These are phyloP conservation scores for Corythornis madagascariensis DNA, from an alignment of 2,113 vertebrate species.

Conservation along the genomic window DNA sequence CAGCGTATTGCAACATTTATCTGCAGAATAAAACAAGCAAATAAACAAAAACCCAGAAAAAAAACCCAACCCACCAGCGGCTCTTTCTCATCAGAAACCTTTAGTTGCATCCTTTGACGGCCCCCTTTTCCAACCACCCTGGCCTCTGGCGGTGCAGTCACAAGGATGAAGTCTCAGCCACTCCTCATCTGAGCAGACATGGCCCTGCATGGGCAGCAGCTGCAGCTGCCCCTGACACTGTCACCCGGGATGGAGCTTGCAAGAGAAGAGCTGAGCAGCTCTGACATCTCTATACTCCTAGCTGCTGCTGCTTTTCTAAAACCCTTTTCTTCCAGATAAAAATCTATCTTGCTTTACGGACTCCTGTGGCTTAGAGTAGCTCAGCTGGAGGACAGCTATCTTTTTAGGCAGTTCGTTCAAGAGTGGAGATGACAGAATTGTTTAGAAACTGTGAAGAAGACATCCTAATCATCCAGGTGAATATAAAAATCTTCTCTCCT, in stretches of 20 bases:
- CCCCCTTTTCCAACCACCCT: neutral
- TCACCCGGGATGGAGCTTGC: fast-evolving
- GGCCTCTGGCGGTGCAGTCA: neutral
- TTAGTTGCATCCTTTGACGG: neutral
- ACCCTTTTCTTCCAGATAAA: neutral
- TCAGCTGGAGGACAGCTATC: neutral
- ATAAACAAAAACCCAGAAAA: no score
- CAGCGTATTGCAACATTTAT: neutral
- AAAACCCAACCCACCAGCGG: neutral
- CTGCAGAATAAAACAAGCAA: neutral
- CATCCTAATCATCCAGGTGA: neutral
- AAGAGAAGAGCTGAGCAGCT: fast-evolving
- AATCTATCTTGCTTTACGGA: neutral
- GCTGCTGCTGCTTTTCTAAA: conserved; percentile 13
- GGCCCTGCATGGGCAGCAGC: neutral
- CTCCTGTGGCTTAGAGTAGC: neutral
- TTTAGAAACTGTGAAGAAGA: neutral
- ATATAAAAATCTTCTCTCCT: neutral
- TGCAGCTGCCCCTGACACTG: neutral
- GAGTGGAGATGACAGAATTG: fast-evolving
- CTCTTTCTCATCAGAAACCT: neutral
- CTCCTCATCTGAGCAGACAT: neutral
- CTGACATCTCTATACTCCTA: neutral
- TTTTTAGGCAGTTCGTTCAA: fast-evolving
- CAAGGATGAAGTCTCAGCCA: neutral